Percentiles rank a stretch among this genome's conserved stretches.
These are phyloP conservation scores for Sebastolobus altivelis DNA, from an alignment of 2,797 vertebrate genomes.

Conservation along the genomic window DNA sequence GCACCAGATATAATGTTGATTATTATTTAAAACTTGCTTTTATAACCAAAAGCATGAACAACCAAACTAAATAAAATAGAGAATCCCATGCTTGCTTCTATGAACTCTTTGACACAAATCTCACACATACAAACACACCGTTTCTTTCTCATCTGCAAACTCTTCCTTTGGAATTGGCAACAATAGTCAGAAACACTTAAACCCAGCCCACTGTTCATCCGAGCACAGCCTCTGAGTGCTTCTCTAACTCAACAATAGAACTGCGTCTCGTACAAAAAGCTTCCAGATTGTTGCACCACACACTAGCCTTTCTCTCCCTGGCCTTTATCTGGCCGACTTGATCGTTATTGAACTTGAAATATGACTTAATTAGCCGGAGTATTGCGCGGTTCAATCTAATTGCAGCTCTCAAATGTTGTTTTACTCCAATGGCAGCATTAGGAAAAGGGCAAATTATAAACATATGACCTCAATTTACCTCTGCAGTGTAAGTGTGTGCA, in stretches of 20 bases:
- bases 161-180: slow-evolving; percentile 34
- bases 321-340: slow-evolving; percentile 77
- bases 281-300: slow-evolving; percentile 44
- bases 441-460: slow-evolving; percentile 77
- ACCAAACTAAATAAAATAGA: background rate
- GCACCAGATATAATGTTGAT: background rate
- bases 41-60: background rate
- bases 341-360: slow-evolving; percentile 84
- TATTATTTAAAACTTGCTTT: background rate
- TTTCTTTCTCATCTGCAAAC: background rate
- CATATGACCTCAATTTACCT: slow-evolving; percentile 71
- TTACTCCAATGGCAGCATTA: slow-evolving; percentile 71
- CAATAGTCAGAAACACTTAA: slow-evolving; percentile 25
- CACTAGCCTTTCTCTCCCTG: slow-evolving; percentile 48
- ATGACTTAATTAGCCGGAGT: slow-evolving; percentile 83
- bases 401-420: slow-evolving; percentile 78
- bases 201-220: slow-evolving; percentile 24
- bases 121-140: background rate
- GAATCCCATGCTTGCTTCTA: background rate
- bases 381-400: slow-evolving; percentile 74
- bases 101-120: background rate
- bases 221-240: slow-evolving; percentile 15
- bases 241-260: slow-evolving; percentile 38
- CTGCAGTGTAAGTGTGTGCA: slow-evolving; percentile 48
- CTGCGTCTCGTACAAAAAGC: slow-evolving; percentile 38